phyloP scores from a whole-genome alignment of 2,113 vertebrate species.

The Rhineura floridana region DNA sequence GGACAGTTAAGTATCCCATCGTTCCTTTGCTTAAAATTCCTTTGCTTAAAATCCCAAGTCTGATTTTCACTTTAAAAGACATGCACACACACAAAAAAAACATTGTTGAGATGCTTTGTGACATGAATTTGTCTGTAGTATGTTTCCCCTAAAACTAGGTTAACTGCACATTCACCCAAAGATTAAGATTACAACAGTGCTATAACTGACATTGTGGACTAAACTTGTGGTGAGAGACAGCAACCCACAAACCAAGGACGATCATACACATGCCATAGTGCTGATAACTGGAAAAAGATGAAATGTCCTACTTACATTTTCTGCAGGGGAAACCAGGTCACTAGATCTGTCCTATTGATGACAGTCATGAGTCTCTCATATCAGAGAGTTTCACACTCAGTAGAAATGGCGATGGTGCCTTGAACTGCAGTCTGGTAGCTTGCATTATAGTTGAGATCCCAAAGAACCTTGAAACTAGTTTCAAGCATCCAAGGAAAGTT shows the following conservation, averaged over 20 bases:
- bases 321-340: not conserved
- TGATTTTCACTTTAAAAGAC: not conserved
- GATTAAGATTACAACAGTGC: not conserved
- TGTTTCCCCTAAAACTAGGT: slow-evolving; percentile 29
- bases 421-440: not conserved
- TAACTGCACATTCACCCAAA: not conserved
- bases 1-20: not conserved
- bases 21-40: not conserved
- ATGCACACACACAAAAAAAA: not conserved
- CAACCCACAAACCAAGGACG: slow-evolving; percentile 35
- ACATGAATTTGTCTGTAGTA: not conserved
- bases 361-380: not conserved
- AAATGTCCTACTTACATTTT: slow-evolving; percentile 67
- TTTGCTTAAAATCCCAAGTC: no score
- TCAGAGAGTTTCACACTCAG: not conserved
- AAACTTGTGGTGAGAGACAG: not conserved
- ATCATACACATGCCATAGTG: slow-evolving; percentile 6
- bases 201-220: slow-evolving; percentile 10
- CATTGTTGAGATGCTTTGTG: not conserved
- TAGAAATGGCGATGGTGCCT: not conserved
- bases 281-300: slow-evolving; percentile 37
- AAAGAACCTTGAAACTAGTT: not conserved
- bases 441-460: not conserved
- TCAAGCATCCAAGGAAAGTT: not conserved
- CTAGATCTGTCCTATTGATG: not conserved